phyloP scores from a whole-genome alignment of 2,113 vertebrate species.

The Nerophis lumbriciformis region DNA sequence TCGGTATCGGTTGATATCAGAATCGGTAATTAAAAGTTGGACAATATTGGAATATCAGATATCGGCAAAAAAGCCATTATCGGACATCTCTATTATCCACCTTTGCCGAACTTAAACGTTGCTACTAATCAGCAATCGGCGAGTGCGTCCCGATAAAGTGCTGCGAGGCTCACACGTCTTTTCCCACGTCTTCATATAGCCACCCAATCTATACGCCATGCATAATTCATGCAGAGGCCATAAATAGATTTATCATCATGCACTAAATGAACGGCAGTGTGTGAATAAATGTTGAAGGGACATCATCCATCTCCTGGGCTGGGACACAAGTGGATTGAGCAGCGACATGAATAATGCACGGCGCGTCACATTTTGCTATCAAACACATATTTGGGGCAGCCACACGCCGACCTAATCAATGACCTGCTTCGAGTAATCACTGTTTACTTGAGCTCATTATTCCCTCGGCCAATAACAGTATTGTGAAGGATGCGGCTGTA shows the following conservation, averaged over 20 bases:
- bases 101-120: no score
- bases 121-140: constrained; percentile 1
- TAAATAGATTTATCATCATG: constrained; percentile 30
- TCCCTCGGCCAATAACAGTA: constrained; percentile 32
- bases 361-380: constrained; percentile 1
- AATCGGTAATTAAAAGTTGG: no score
- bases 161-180: constrained; percentile 14
- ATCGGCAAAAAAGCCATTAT: no score
- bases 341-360: background rate
- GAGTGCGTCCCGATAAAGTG: constrained; percentile 7
- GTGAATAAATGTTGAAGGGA: constrained; percentile 16
- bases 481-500: constrained; percentile 42
- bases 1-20: no score
- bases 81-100: no score
- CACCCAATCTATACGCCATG: constrained; percentile 40
- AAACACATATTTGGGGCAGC: constrained; percentile 22
- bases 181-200: constrained; percentile 4
- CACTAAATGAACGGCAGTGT: constrained; percentile 10
- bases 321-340: constrained; percentile 5
- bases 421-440: constrained; percentile 46
- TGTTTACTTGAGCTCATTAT: constrained; percentile 53
- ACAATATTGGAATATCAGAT: no score
- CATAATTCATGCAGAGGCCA: constrained; percentile 35
- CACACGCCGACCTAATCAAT: constrained; percentile 38
- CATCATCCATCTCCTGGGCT: constrained; percentile 11